Conservation (phyloP, 2,113 vertebrate genomes). For the Balaenoptera acutorostrata region DNA sequence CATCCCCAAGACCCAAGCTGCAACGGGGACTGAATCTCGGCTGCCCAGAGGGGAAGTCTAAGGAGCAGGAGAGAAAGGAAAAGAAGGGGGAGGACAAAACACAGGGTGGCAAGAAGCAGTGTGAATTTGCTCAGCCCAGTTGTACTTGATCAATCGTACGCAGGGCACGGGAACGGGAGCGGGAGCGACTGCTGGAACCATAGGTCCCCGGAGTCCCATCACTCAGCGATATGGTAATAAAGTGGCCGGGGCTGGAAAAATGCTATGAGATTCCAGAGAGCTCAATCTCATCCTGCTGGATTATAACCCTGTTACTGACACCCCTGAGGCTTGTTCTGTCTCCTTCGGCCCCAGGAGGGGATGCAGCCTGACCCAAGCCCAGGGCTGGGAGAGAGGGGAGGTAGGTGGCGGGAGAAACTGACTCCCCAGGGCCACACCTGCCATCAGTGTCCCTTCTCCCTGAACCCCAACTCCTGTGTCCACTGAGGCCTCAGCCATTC, state of each 20-base stretch:
- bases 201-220: constrained; percentile 33
- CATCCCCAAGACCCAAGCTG: neutral
- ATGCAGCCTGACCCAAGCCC: neutral
- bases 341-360: constrained; percentile 6
- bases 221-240: constrained; percentile 50
- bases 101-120: neutral
- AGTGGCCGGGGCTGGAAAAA: constrained; percentile 43
- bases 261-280: constrained; percentile 29
- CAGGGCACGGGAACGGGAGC: rapidly evolving
- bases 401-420: neutral
- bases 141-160: constrained; percentile 41
- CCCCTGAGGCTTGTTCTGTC: constrained; percentile 55
- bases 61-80: neutral
- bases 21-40: neutral
- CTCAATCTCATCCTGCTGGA: neutral
- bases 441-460: neutral
- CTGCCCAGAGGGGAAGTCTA: neutral
- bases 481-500: neutral
- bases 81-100: neutral
- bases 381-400: no score
- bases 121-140: neutral
- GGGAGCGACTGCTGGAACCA: neutral
- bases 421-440: neutral
- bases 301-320: constrained; percentile 56
- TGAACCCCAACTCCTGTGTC: neutral